Evolutionary conservation across 1,140 invertebrate genomes (phyloP), one percentile per base, ranked within the genome.

Genomic region (Hormaphis cornu): DNA sequence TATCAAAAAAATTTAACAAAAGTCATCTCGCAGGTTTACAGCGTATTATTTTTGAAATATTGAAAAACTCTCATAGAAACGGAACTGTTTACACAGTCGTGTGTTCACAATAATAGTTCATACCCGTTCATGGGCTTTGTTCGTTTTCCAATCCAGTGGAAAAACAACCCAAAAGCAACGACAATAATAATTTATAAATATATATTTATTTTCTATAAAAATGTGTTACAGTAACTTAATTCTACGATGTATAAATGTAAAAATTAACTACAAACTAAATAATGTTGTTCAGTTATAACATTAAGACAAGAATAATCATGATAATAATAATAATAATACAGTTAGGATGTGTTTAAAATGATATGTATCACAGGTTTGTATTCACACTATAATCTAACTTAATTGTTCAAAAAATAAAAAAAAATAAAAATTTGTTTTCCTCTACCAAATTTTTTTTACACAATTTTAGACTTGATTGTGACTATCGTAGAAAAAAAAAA

Each of bases 331-430:
- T 66, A 66, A 18, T 50, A 66, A 58, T 58, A 40, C 9, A 58
- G 61, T 66, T 66, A 66, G 61, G 61, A 66, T 10, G 28, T 66
- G 61, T 48, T 33, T 66, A 66, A 61, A 35, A 50, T 66, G 18
- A 66, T 50, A 66, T 33, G 61, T 66, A 66, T 66, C 61, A 66
- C 61, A 66, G 61, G 42, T 24, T 63, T 66, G 30, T 66, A 48
- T 66, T 50, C 42, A 63, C 42, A 42, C 28, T 16, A 24, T 40
- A 42, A 58, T 10, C 37, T 58, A 40, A 53, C n/a, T 12, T 52
- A 52, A 52, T 52, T 28, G 8, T 28, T 24, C 12, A 53, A 16
- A 8, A 30, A 9, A 9, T 30, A 30, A 1, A 24, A 24, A 18
- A 18, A 18, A 54, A 24, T 40, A 66, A 66, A 46, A 66, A 46